Conservation (phyloP, 37 sponge, comb jelly and placozoan species). For the Diacarnus erythraeanus region DNA sequence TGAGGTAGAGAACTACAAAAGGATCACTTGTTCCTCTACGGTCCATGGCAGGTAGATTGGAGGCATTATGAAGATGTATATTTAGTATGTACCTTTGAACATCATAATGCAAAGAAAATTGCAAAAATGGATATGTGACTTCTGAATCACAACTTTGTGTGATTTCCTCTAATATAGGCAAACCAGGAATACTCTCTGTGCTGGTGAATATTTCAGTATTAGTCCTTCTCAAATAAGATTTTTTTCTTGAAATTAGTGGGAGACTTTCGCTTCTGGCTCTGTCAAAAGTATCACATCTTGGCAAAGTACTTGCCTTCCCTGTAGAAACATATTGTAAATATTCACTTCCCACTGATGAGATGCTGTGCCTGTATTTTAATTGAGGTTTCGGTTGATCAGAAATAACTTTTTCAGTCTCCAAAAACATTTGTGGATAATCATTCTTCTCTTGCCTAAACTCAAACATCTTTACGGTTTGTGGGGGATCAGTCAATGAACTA, state of each 20-base stretch:
- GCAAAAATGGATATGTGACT: slow-evolving; percentile 11
- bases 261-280: too few species aligned
- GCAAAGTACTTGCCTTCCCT: not conserved
- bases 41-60: slow-evolving; percentile 25
- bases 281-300: too few species aligned
- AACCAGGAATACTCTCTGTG: not conserved
- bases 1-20: slow-evolving; percentile 45
- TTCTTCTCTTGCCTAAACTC: not conserved
- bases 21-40: slow-evolving; percentile 28
- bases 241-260: not conserved
- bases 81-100: slow-evolving; percentile 38
- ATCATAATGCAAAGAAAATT: slow-evolving; percentile 58
- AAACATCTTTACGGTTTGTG: not conserved
- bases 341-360: too few species aligned
- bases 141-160: too few species aligned
- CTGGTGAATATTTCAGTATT: not conserved
- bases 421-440: slow-evolving; percentile 13
- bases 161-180: slow-evolving; percentile 6
- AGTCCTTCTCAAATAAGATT: not conserved
- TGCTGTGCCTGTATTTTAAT: too few species aligned
- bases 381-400: not conserved
- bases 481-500: not conserved
- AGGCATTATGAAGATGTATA: slow-evolving; percentile 41
- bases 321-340: too few species aligned
- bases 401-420: not conserved